Percentiles rank a stretch among this genome's conserved stretches.
Evolutionary conservation across 1,140 invertebrate species (phyloP).

Genomic region (Aphaenogaster ashmeadi): DNA sequence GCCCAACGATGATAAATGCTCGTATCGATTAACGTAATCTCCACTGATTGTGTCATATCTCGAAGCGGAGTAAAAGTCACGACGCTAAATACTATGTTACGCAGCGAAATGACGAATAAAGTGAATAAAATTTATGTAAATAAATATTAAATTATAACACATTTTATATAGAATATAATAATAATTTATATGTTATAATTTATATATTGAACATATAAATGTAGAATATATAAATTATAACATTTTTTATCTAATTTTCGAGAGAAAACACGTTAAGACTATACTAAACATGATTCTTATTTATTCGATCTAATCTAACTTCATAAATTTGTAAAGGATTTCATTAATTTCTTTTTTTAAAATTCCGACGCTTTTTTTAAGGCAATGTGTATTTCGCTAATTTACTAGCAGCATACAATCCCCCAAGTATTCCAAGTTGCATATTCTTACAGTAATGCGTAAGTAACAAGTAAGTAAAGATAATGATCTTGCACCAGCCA

Average conservation of each 20-base stretch:
- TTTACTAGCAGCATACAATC: not conserved
- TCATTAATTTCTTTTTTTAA: not conserved
- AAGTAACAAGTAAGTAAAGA: no score
- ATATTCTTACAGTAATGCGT: not conserved
- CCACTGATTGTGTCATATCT: slow-evolving; percentile 14
- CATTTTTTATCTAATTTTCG: not conserved
- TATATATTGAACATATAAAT: no score
- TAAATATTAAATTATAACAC: not conserved
- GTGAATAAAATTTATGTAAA: not conserved
- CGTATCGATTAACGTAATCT: slow-evolving; percentile 15
- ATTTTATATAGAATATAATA: not conserved
- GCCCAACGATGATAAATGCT: slow-evolving; percentile 47
- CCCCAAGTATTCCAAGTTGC: not conserved
- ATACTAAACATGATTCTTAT: not conserved
- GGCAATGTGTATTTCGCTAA: not conserved
- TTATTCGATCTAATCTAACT: not conserved
- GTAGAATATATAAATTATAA: not conserved
- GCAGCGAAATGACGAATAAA: not conserved
- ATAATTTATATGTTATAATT: no score
- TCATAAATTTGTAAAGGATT: not conserved
- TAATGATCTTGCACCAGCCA: not conserved
- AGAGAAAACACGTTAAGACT: not conserved
- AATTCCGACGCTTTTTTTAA: not conserved
- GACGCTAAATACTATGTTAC: not conserved
- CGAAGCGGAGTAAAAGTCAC: slow-evolving; percentile 4